These are phyloP conservation scores for Zele albiditarsus DNA, from an alignment of 2,888 invertebrate genomes.

Conservation along the genomic window DNA sequence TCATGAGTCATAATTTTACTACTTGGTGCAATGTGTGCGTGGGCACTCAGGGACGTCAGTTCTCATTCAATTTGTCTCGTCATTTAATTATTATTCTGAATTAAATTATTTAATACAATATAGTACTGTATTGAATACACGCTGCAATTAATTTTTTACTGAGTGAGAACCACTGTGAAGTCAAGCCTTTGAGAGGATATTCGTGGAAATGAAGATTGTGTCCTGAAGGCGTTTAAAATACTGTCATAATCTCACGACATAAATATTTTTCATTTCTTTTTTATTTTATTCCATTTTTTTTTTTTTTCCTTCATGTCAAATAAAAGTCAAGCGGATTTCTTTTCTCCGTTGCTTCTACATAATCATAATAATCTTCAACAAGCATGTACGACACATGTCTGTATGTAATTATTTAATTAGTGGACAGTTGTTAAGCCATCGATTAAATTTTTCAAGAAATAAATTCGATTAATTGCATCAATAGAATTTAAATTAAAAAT, in stretches of 20 bases:
- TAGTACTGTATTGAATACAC: neutral
- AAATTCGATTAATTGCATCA: neutral
- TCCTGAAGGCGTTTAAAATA: neutral
- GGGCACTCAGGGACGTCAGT: neutral
- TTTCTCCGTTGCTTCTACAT: neutral
- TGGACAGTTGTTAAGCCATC: neutral
- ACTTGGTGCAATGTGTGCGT: neutral
- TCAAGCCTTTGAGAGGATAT: neutral
- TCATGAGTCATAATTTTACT: neutral
- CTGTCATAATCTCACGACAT: neutral
- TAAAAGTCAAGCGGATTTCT: neutral
- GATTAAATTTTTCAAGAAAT: neutral
- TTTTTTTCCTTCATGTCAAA: neutral
- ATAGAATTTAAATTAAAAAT: neutral
- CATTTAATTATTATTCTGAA: neutral
- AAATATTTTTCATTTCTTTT: neutral
- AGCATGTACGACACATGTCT: neutral
- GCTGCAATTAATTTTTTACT: neutral
- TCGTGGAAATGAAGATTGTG: constrained; percentile 8
- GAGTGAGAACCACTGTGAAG: constrained; percentile 5
- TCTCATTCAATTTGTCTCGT: constrained; percentile 1
- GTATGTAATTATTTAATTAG: neutral
- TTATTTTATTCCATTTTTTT: neutral
- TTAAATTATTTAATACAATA: neutral
- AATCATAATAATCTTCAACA: neutral